Conservation (phyloP, 2,888 invertebrate species). For the Gymnoscelis rufifasciata region DNA sequence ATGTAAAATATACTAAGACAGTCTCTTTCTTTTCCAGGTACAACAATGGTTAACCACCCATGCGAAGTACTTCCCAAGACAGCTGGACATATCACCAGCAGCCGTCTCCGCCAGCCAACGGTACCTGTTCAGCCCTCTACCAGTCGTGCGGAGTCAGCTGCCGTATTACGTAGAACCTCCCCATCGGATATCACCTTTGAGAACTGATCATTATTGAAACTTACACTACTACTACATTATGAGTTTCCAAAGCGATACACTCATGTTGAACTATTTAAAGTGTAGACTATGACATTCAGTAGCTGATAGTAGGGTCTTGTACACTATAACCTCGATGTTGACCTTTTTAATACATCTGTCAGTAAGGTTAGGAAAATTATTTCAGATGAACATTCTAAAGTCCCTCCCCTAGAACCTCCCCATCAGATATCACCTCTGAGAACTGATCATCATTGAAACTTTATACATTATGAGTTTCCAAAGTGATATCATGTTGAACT, state of each 20-base stretch:
- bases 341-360: no score
- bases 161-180: conserved; percentile 5
- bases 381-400: no score
- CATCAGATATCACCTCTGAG: conserved; percentile 17
- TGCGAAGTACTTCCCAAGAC: conserved; percentile 29
- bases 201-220: conserved; percentile 14
- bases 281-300: no score
- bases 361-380: no score
- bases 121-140: conserved; percentile 6
- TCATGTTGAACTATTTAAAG: no score
- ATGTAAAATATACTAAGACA: no score
- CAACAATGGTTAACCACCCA: conserved; percentile 35
- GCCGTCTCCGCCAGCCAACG: not conserved
- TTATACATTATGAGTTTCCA: no score
- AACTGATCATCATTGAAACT: conserved; percentile 13
- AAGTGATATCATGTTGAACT: no score
- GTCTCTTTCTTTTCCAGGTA: conserved; percentile 32
- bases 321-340: no score
- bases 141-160: conserved; percentile 5
- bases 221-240: no score
- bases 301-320: no score
- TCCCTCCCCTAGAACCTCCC: conserved; percentile 7
- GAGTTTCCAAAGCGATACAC: no score
- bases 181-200: conserved; percentile 15
- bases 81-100: not conserved